Percentiles rank a stretch among this genome's conserved stretches.
Conservation (phyloP, 1,140 invertebrate genomes). For the Aphidius gifuensis region DNA sequence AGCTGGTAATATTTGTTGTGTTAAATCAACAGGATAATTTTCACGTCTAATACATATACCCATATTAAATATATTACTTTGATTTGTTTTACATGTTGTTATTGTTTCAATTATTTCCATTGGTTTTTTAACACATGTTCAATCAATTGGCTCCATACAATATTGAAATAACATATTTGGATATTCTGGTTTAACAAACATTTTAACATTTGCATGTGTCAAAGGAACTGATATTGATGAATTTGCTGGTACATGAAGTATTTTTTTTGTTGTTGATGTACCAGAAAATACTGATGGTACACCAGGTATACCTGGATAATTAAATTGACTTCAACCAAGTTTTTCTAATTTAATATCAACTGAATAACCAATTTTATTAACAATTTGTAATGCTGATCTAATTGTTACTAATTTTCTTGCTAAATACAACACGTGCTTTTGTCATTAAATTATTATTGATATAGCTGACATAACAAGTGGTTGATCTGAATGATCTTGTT, state of each 20-base stretch:
- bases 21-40: slow-evolving; percentile 69
- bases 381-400: slow-evolving; percentile 79
- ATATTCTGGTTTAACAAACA: slow-evolving; percentile 60
- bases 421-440: slow-evolving; percentile 77
- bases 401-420: slow-evolving; percentile 95
- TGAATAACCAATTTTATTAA: slow-evolving; percentile 71
- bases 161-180: slow-evolving; percentile 56
- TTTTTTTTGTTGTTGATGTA: slow-evolving; percentile 33
- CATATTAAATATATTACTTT: slow-evolving; percentile 60
- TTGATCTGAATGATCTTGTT: slow-evolving; percentile 65
- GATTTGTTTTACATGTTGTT: slow-evolving; percentile 48
- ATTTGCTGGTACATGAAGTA: slow-evolving; percentile 48
- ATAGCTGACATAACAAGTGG: slow-evolving; percentile 75
- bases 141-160: slow-evolving; percentile 63
- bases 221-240: slow-evolving; percentile 64
- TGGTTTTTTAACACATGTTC: slow-evolving; percentile 63
- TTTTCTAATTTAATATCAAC: slow-evolving; percentile 72
- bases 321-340: slow-evolving; percentile 41
- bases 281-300: slow-evolving; percentile 17
- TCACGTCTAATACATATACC: slow-evolving; percentile 76
- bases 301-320: slow-evolving; percentile 19
- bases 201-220: slow-evolving; percentile 60
- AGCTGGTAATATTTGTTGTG: slow-evolving; percentile 64
- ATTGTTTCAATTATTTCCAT: slow-evolving; percentile 58
- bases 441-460: slow-evolving; percentile 31